A percentile compares a stretch with the other conserved stretches of the same genome.
Conservation (phyloP, 2,797 vertebrate species). For the Eutrigla gurnardus region DNA sequence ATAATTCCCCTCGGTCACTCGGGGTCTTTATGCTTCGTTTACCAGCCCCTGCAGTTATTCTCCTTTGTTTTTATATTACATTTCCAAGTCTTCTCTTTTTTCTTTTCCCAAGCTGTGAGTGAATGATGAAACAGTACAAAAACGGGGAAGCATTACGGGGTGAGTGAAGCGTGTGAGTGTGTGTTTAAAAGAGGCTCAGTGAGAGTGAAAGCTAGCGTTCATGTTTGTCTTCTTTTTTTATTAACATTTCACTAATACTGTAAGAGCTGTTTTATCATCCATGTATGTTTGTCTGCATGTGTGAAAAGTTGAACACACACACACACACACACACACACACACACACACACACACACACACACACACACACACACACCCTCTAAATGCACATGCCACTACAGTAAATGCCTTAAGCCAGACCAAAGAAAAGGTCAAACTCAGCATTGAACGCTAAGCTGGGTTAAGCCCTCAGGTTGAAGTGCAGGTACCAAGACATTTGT, state of each 20-base stretch:
- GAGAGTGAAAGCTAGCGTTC: slow-evolving; percentile 25
- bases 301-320: slow-evolving; percentile 26
- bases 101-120: slow-evolving; percentile 54
- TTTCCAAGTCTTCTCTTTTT: slow-evolving; percentile 64
- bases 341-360: slow-evolving; percentile 7
- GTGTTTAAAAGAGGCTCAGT: slow-evolving; percentile 11
- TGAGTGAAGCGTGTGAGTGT: slow-evolving; percentile 53
- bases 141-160: slow-evolving; percentile 64
- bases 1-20: slow-evolving; percentile 85
- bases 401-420: slow-evolving; percentile 67
- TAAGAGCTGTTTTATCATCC: slow-evolving; percentile 21
- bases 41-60: slow-evolving; percentile 82
- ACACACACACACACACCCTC: slow-evolving; percentile 20
- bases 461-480: slow-evolving; percentile 74
- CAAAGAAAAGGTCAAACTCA: slow-evolving; percentile 72
- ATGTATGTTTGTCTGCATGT: slow-evolving; percentile 10
- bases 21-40: slow-evolving; percentile 82
- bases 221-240: slow-evolving; percentile 20
- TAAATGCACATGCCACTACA: slow-evolving; percentile 54
- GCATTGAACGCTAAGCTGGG: slow-evolving; percentile 69
- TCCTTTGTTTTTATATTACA: slow-evolving; percentile 84
- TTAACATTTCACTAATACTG: slow-evolving; percentile 27
- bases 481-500: slow-evolving; percentile 64
- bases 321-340: slow-evolving; percentile 10
- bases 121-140: slow-evolving; percentile 72